Evolutionary conservation across 2,888 invertebrate genomes (phyloP), one percentile per base, ranked within the genome.

Genomic region (Drosophila rubida): DNA sequence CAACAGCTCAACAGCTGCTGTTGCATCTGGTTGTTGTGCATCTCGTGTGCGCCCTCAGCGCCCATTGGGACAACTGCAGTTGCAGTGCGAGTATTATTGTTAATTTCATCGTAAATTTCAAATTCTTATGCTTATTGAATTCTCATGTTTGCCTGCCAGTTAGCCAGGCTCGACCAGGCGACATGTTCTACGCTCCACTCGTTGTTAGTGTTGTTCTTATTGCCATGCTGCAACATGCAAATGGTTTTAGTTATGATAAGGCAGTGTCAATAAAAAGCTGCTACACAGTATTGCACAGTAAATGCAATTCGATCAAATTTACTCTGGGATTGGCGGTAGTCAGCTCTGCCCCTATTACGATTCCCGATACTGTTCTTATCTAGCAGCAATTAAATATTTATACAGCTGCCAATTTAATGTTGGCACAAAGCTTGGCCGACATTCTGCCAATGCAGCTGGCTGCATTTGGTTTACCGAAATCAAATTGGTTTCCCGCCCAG

Each of bases 111-210:
- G 83, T 90, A 90, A 90, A 89, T 87, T 88, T 80, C 83, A 82
- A 83, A 87, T 88, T 88, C 89, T 90, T 90, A 90, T 90, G 90
- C 88, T 90, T 89, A 90, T 90, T 87, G 89, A 90, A 88, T 89
- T 90, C 89, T 80, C 89, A 87, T 90, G 89, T 89, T 87, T 68
- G 50, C 50, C 65, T 58, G 35, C 23, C 13, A 35, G 32, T n/a
- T 6, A 27, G 9, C 27, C 27, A 27, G 9, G 4, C n/a, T n/a
- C 32, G 51, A 48, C 16, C 37, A 68, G 46, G 35, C 61, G 62
- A 79, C 80, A 72, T 60, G 50, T 45, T 25, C 42, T 48, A 57
- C 54, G 19, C 72, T 57, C 41, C 35, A 14, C 6, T 49, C 25
- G 51, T 54, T 54, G 61, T 35, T 45, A 19, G 25, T 51, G 8